Evolutionary conservation across 2,888 invertebrate species (phyloP).

Genomic region (Argynnis bischoffii): DNA sequence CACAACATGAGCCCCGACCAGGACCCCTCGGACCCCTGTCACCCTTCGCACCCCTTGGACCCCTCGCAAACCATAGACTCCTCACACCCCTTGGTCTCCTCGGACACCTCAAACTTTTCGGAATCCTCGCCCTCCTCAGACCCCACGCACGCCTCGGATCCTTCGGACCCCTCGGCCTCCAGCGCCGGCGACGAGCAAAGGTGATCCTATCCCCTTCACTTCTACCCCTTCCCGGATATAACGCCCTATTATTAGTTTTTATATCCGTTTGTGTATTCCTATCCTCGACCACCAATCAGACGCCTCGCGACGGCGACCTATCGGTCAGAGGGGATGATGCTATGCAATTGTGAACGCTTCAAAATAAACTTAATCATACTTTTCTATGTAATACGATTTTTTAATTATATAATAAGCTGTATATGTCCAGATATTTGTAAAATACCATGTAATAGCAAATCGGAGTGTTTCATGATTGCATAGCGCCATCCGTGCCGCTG

Average conservation of each 20-base stretch:
- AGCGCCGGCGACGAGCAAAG: conserved; percentile 9
- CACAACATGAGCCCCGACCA: conserved; percentile 56
- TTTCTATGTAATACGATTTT: conserved; percentile 2
- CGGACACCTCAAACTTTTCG: neutral
- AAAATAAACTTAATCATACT: conserved; percentile 6
- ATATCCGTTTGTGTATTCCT: neutral
- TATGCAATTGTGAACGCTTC: too few species aligned
- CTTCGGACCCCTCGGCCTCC: conserved; percentile 4
- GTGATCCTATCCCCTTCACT: conserved; percentile 7
- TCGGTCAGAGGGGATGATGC: too few species aligned
- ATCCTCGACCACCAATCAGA: neutral
- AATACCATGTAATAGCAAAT: neutral
- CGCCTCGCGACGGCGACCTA: too few species aligned
- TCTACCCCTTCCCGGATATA: neutral
- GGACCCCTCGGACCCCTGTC: conserved; percentile 13
- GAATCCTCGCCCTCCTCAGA: conserved; percentile 2
- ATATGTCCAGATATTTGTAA: conserved; percentile 10
- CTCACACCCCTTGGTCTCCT: neutral
- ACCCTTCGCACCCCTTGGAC: neutral
- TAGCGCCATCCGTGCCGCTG: neutral
- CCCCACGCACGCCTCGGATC: neutral
- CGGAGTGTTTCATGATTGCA: neutral
- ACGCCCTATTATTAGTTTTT: neutral
- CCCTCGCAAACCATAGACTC: neutral
- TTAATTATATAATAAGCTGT: conserved; percentile 2